Evolutionary conservation across 2,797 vertebrate species (phyloP).

Genomic region (Carapus acus): DNA sequence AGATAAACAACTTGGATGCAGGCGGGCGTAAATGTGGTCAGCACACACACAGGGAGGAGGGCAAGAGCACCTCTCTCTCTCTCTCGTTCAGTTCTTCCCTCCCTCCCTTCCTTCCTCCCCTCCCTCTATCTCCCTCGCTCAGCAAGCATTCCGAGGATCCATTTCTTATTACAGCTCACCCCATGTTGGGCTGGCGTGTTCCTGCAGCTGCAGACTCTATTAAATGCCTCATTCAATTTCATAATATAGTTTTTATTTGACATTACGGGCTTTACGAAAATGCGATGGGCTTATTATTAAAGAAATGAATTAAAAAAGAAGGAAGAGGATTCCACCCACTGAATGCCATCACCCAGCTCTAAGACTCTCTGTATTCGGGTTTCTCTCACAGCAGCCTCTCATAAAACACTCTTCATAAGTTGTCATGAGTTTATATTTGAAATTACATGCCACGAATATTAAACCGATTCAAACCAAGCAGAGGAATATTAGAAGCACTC

Average conservation of each 20-base stretch:
- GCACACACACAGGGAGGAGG: conserved; percentile 31
- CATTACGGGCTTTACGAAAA: conserved; percentile 64
- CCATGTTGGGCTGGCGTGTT: conserved; percentile 58
- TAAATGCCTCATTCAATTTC: conserved; percentile 69
- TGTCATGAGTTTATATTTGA: conserved; percentile 22
- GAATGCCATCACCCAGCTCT: conserved; percentile 36
- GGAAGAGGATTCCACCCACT: conserved; percentile 10
- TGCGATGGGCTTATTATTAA: conserved; percentile 48
- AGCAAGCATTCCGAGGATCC: conserved; percentile 60
- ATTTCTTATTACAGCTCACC: conserved; percentile 69
- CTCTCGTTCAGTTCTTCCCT: conserved; percentile 13
- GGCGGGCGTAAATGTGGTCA: conserved; percentile 21
- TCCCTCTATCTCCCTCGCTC: conserved; percentile 31
- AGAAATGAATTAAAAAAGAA: conserved; percentile 4
- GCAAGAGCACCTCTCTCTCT: conserved; percentile 12
- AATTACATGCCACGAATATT: conserved; percentile 15
- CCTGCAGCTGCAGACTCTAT: conserved; percentile 65
- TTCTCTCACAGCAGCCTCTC: conserved; percentile 16
- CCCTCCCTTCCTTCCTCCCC: conserved; percentile 12
- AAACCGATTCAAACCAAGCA: conserved; percentile 13
- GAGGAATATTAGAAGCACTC: conserved; percentile 4
- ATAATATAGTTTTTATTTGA: conserved; percentile 70
- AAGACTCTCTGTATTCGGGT: conserved; percentile 30
- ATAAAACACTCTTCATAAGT: conserved; percentile 31
- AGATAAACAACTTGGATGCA: conserved; percentile 9